Evolutionary conservation across 37 sponge, comb jelly and placozoan species (phyloP).

Genomic region (Aphrocallistes beatrix): DNA sequence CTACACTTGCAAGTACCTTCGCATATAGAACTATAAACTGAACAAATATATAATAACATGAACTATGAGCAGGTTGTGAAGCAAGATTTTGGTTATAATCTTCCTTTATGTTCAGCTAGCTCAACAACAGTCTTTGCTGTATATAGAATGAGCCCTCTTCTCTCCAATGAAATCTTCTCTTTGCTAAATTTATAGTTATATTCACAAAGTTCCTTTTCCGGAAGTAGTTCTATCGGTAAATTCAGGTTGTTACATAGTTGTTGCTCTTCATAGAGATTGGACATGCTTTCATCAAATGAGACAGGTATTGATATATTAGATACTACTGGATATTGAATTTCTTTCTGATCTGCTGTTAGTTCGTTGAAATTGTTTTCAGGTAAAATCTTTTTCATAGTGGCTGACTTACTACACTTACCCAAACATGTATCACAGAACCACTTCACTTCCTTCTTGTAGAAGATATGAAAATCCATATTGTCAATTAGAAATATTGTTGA

Average conservation of each 20-base stretch:
- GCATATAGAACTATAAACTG: constrained; percentile 8
- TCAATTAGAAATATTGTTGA: constrained; percentile 5
- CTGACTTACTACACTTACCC: neutral
- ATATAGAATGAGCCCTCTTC: neutral
- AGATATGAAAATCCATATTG: neutral
- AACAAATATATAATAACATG: neutral
- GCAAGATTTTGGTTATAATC: neutral
- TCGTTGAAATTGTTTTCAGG: neutral
- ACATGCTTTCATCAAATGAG: neutral
- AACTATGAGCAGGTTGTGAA: neutral
- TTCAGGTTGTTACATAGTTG: neutral
- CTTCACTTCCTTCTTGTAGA: neutral
- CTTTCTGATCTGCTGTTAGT: neutral
- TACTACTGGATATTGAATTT: neutral
- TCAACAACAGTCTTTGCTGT: neutral
- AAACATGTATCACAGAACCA: neutral
- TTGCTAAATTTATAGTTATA: neutral
- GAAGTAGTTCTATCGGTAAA: neutral
- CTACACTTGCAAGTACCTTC: neutral
- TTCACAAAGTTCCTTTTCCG: neutral
- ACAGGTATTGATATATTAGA: neutral
- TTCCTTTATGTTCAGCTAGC: neutral
- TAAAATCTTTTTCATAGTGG: neutral
- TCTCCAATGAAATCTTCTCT: neutral
- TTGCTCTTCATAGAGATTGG: neutral